Percentiles rank a stretch among this genome's conserved stretches.
Evolutionary conservation across 1,140 invertebrate genomes (phyloP).

Genomic region (Pseudomyrmex cubaensis): DNA sequence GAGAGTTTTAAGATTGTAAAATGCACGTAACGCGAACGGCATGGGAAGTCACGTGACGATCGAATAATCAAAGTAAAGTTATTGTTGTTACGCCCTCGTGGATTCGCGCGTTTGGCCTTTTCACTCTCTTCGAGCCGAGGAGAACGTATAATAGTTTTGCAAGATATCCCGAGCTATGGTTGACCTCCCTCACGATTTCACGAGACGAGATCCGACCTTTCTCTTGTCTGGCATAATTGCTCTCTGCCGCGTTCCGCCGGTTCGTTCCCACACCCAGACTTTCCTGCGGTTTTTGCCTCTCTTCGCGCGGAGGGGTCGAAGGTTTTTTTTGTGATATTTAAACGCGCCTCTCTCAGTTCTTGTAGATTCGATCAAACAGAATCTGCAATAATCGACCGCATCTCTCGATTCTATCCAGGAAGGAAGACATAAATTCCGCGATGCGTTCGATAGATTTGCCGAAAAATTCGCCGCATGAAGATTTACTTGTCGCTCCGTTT

Average conservation of each 20-base stretch:
- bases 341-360: neutral
- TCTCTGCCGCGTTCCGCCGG: slow-evolving; percentile 45
- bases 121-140: slow-evolving; percentile 18
- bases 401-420: neutral
- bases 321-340: slow-evolving; percentile 2
- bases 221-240: slow-evolving; percentile 65
- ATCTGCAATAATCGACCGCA: neutral
- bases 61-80: neutral
- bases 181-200: slow-evolving; percentile 59
- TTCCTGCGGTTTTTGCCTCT: slow-evolving; percentile 20
- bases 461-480: neutral
- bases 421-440: neutral
- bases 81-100: neutral
- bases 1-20: neutral
- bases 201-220: slow-evolving; percentile 47
- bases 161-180: slow-evolving; percentile 54
- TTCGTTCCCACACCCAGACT: slow-evolving; percentile 33
- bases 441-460: slow-evolving; percentile 4
- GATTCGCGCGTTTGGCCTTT: slow-evolving; percentile 51
- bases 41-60: neutral
- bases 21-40: neutral
- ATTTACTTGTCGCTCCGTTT: neutral
- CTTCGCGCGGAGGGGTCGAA: neutral
- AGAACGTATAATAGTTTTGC: neutral
- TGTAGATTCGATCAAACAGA: neutral